phyloP scores from a whole-genome alignment of 2,888 invertebrate genomes.

The Ectemnius cavifrons region DNA sequence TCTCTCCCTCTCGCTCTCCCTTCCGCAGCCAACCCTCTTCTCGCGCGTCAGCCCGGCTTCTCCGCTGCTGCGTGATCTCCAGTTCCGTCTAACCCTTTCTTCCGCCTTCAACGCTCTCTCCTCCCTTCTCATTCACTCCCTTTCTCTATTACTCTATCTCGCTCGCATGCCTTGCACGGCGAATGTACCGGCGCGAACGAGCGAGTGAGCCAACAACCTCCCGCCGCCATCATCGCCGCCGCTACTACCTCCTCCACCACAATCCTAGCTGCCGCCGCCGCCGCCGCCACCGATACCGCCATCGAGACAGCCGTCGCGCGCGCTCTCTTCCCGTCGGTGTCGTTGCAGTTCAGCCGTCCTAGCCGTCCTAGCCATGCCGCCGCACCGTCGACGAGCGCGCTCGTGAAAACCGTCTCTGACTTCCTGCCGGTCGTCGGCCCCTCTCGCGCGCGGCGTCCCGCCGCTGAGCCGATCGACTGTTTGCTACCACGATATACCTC shows the following conservation, averaged over 20 bases:
- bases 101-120: conserved; percentile 20
- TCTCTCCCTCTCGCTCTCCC: conserved; percentile 3
- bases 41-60: neutral
- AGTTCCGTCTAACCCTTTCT: conserved; percentile 9
- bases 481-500: conserved; percentile 7
- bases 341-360: too few relatives aligned
- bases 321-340: conserved; percentile 23
- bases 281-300: conserved; percentile 13
- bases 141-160: conserved; percentile 16
- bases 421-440: conserved; percentile 40
- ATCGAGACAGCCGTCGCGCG: too few relatives aligned
- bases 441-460: neutral
- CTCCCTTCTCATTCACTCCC: conserved; percentile 5
- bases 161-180: conserved; percentile 3
- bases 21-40: neutral
- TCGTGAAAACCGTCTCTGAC: conserved; percentile 48
- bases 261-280: conserved; percentile 35
- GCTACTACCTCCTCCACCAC: conserved; percentile 27
- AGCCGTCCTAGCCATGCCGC: too few relatives aligned
- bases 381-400: conserved; percentile 24
- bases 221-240: conserved; percentile 10
- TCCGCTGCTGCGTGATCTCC: neutral
- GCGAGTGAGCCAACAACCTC: neutral
- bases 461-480: conserved; percentile 14
- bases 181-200: neutral